Percentiles rank a stretch among this genome's conserved stretches.
Conservation (phyloP, 2,113 vertebrate genomes). For the Rhadina sibilatrix region DNA sequence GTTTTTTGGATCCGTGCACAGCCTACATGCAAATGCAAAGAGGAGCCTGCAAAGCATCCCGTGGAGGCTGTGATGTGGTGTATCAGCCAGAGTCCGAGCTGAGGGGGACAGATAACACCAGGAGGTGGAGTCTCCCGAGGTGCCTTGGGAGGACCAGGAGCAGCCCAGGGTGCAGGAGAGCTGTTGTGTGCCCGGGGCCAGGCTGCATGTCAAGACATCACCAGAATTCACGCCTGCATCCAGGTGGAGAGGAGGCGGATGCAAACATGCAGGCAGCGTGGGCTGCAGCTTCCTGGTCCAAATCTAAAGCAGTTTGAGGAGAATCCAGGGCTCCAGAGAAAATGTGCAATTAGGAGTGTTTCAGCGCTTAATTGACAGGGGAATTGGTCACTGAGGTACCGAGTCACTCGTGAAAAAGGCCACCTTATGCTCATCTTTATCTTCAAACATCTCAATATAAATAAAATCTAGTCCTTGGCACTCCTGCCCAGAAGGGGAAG, state of each 20-base stretch:
- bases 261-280: slow-evolving; percentile 7
- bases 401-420: neutral
- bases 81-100: neutral
- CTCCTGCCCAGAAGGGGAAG: slow-evolving; percentile 33
- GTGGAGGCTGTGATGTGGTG: neutral
- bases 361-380: neutral
- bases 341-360: neutral
- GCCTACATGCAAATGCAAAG: neutral
- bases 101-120: fast-evolving
- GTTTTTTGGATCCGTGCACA: neutral
- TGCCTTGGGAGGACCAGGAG: neutral
- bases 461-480: neutral
- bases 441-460: slow-evolving; percentile 35
- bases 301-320: neutral
- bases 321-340: neutral
- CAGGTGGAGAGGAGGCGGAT: slow-evolving; percentile 39
- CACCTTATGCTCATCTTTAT: slow-evolving; percentile 30
- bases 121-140: neutral
- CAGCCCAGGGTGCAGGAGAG: neutral
- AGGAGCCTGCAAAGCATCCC: neutral
- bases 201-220: neutral
- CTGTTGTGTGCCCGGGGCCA: fast-evolving
- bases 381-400: neutral
- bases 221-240: neutral
- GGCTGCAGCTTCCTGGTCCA: slow-evolving; percentile 45